Conservation (phyloP, 2,888 invertebrate species). For the Cantharis rufa region DNA sequence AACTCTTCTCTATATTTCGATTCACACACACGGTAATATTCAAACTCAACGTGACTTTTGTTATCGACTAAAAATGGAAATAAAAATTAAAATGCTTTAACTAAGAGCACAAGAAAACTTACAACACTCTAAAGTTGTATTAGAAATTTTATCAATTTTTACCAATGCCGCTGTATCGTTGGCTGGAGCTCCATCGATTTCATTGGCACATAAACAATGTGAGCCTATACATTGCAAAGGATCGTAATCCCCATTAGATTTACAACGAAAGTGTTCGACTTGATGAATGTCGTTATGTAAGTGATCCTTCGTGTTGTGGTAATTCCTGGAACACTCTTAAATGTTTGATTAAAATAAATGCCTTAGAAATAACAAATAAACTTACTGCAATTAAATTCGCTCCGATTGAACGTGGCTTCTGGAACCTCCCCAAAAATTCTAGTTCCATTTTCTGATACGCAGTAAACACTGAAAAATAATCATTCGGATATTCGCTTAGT, state of each 20-base stretch:
- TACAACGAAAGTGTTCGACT: conserved; percentile 60
- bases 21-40: conserved; percentile 56
- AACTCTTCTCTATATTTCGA: conserved; percentile 43
- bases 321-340: conserved; percentile 64
- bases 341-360: background rate
- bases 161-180: conserved; percentile 42
- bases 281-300: conserved; percentile 53
- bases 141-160: conserved; percentile 45
- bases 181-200: conserved; percentile 58
- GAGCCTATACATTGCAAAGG: conserved; percentile 65
- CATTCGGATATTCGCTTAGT: background rate
- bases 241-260: conserved; percentile 69
- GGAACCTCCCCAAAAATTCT: conserved; percentile 70
- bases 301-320: conserved; percentile 56
- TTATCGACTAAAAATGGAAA: conserved; percentile 49
- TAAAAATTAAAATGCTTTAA: background rate
- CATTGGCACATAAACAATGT: conserved; percentile 66
- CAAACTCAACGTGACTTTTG: conserved; percentile 46
- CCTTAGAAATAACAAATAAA: background rate
- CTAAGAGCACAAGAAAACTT: conserved; percentile 34
- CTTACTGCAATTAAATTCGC: conserved; percentile 65
- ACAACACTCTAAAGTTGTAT: conserved; percentile 53
- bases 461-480: conserved; percentile 63
- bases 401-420: conserved; percentile 53
- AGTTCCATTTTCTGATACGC: conserved; percentile 64